Evolutionary conservation across 2,888 invertebrate species (phyloP).

Genomic region (Cantharis rustica): DNA sequence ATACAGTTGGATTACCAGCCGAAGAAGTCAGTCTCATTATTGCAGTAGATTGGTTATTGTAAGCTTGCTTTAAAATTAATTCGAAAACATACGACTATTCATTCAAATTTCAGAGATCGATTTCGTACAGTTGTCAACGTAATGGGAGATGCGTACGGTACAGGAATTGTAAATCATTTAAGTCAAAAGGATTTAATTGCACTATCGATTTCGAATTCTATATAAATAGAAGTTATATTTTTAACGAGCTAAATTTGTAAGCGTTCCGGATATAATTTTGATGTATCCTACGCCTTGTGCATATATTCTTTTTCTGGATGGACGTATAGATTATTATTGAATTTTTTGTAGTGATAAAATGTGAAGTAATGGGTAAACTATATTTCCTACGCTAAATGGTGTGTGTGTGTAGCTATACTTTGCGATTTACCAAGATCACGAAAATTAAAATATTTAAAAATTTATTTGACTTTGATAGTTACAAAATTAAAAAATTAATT

Average conservation of each 20-base stretch:
- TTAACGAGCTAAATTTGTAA: not conserved
- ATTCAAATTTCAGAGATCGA: conserved; percentile 57
- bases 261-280: not conserved
- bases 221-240: not conserved
- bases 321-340: not conserved
- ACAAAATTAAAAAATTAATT: too few relatives aligned
- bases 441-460: too few relatives aligned
- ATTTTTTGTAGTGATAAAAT: too few relatives aligned
- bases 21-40: conserved; percentile 70
- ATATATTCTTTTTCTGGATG: too few relatives aligned
- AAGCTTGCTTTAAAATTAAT: conserved; percentile 48
- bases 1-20: conserved; percentile 71
- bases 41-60: conserved; percentile 74
- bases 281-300: too few relatives aligned
- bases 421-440: too few relatives aligned
- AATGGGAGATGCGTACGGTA: conserved; percentile 75
- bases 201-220: not conserved
- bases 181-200: conserved; percentile 61
- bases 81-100: not conserved
- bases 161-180: conserved; percentile 72
- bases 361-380: too few relatives aligned
- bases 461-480: too few relatives aligned
- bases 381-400: too few relatives aligned
- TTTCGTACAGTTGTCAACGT: conserved; percentile 71
- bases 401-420: too few relatives aligned